Evolutionary conservation across 2,888 invertebrate species (phyloP).

Genomic region (Drosophila flavopinicola): DNA sequence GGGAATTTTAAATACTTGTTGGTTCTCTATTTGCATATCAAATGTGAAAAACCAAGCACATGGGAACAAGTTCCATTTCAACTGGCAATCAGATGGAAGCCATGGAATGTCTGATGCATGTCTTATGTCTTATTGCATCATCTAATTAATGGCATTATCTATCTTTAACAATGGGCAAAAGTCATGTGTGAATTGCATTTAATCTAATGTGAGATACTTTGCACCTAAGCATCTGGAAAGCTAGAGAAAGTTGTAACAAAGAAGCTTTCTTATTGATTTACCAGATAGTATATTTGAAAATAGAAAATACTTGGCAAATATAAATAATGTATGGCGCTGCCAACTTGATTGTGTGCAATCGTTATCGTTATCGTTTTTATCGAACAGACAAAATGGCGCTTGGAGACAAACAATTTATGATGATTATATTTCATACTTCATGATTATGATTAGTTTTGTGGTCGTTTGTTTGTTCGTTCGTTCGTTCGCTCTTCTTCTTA

Average conservation of each 20-base stretch:
- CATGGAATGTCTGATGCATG: conserved; percentile 29
- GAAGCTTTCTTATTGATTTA: too few relatives aligned
- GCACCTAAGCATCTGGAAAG: too few relatives aligned
- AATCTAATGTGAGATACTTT: neutral
- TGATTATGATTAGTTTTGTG: conserved; percentile 4
- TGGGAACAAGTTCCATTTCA: conserved; percentile 10
- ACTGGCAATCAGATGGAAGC: neutral
- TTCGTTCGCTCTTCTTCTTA: neutral
- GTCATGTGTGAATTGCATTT: conserved; percentile 4
- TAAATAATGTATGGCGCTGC: neutral
- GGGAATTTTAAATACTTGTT: too few relatives aligned
- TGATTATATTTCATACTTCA: conserved; percentile 17
- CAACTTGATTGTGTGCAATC: conserved; percentile 18
- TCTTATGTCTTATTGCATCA: conserved; percentile 37
- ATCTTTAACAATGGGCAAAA: conserved; percentile 26
- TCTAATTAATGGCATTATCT: conserved; percentile 25
- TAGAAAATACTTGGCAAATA: too few relatives aligned
- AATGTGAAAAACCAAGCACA: neutral
- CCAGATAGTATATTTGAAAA: neutral
- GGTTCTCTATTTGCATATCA: too few relatives aligned
- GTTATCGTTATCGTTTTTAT: conserved; percentile 42
- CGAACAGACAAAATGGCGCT: conserved; percentile 29
- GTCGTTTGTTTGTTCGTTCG: conserved; percentile 14
- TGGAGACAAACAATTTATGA: conserved; percentile 27
- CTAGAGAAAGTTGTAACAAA: neutral